Conservation (phyloP, 2,113 vertebrate species). For the Prunella fulvescens region DNA sequence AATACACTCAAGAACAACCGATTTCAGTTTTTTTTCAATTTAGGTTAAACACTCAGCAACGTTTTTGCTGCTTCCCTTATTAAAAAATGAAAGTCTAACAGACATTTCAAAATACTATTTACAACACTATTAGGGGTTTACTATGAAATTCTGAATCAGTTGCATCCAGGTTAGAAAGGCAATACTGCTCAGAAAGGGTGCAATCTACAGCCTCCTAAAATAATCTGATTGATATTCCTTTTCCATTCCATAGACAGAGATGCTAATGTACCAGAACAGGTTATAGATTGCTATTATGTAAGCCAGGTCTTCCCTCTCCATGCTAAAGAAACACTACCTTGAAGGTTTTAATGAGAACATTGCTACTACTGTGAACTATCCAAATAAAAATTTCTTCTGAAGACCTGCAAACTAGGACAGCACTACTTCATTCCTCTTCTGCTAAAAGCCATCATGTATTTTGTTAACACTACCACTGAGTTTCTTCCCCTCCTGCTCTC, state of each 20-base stretch:
- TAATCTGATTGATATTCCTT: background rate
- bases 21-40: background rate
- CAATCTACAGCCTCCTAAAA: background rate
- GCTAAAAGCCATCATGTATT: background rate
- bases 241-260: background rate
- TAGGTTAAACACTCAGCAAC: background rate
- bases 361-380: background rate
- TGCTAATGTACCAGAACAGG: background rate
- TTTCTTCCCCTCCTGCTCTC: background rate
- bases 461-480: background rate
- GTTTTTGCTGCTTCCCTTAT: background rate
- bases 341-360: background rate
- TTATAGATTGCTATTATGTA: rapidly evolving
- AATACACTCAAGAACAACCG: background rate
- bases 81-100: too few relatives aligned
- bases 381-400: background rate
- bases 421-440: background rate
- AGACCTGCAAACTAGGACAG: background rate
- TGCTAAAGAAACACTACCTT: background rate
- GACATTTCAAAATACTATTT: too few relatives aligned
- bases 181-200: background rate
- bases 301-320: background rate
- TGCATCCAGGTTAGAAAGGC: too few relatives aligned
- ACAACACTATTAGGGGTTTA: too few relatives aligned
- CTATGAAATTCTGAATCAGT: too few relatives aligned